Percentiles rank a stretch among this genome's conserved stretches.
phyloP scores from a whole-genome alignment of 2,797 vertebrate genomes.

The Enoplosus armatus region DNA sequence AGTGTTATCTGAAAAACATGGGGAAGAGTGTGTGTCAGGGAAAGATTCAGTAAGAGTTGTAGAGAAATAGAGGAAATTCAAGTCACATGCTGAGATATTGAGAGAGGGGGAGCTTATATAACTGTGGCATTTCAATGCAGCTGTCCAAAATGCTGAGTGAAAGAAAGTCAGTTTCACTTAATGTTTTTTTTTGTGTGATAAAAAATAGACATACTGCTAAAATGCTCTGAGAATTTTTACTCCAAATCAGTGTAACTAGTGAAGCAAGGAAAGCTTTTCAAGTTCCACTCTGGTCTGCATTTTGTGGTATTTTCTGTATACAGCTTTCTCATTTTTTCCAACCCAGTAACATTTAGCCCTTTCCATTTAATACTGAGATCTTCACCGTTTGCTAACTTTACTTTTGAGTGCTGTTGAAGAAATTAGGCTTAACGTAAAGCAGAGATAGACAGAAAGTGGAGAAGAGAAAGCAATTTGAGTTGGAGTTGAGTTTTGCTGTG shows the following conservation, averaged over 20 bases:
- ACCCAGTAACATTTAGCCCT: slow-evolving; percentile 35
- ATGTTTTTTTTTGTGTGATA: slow-evolving; percentile 66
- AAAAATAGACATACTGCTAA: slow-evolving; percentile 48
- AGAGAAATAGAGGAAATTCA: slow-evolving; percentile 47
- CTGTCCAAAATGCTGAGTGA: slow-evolving; percentile 68
- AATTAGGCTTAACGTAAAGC: slow-evolving; percentile 50
- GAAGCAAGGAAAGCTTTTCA: slow-evolving; percentile 51
- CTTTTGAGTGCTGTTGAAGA: slow-evolving; percentile 52
- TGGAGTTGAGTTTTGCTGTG: neutral
- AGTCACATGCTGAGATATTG: slow-evolving; percentile 45
- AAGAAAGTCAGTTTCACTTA: slow-evolving; percentile 61
- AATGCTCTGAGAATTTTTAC: slow-evolving; percentile 32
- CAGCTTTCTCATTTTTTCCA: slow-evolving; percentile 29
- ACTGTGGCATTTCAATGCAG: slow-evolving; percentile 58
- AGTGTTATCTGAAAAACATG: slow-evolving; percentile 32
- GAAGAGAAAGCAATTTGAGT: neutral
- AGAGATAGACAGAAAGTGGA: slow-evolving; percentile 1
- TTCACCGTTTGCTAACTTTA: slow-evolving; percentile 45
- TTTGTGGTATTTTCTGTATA: slow-evolving; percentile 1
- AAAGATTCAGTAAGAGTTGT: slow-evolving; percentile 26
- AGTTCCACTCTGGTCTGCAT: slow-evolving; percentile 22
- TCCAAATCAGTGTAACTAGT: slow-evolving; percentile 50
- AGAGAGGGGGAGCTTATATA: slow-evolving; percentile 53
- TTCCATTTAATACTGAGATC: slow-evolving; percentile 34
- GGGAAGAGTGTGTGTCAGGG: slow-evolving; percentile 27